phyloP scores from a whole-genome alignment of 2,888 invertebrate species.

The Ophion obscuratus region DNA sequence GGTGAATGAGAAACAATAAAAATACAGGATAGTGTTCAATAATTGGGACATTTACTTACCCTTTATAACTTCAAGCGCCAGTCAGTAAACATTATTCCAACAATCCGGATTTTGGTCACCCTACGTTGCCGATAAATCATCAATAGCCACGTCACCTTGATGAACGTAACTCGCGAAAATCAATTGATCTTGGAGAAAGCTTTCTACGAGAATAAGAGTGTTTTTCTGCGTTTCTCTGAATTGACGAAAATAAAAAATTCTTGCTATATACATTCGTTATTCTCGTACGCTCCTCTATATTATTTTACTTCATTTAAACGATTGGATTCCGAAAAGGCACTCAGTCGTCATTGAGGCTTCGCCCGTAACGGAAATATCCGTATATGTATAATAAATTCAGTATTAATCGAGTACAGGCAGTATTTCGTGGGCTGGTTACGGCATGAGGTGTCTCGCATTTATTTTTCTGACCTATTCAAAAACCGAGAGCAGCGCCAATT shows the following conservation, averaged over 20 bases:
- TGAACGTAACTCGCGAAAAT: no score
- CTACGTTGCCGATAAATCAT: background rate
- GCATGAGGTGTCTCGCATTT: background rate
- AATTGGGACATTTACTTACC: no score
- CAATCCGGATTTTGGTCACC: no score
- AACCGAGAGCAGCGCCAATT: no score
- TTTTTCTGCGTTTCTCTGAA: background rate
- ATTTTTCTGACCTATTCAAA: background rate
- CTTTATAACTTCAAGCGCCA: no score
- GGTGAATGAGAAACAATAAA: no score
- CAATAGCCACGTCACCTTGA: background rate
- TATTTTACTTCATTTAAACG: constrained; percentile 38
- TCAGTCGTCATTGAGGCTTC: constrained; percentile 59
- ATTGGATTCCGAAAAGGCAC: constrained; percentile 33
- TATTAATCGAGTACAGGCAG: constrained; percentile 27
- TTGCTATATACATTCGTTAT: background rate
- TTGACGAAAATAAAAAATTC: background rate
- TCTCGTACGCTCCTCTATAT: constrained; percentile 11
- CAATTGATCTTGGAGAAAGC: constrained; percentile 23
- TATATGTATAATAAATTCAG: no score
- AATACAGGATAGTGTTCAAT: no score
- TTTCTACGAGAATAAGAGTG: constrained; percentile 59
- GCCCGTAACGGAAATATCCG: background rate
- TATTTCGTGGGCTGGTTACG: constrained; percentile 1
- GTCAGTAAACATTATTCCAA: no score